phyloP scores from a whole-genome alignment of 2,113 vertebrate genomes.

The Origma solitaria region DNA sequence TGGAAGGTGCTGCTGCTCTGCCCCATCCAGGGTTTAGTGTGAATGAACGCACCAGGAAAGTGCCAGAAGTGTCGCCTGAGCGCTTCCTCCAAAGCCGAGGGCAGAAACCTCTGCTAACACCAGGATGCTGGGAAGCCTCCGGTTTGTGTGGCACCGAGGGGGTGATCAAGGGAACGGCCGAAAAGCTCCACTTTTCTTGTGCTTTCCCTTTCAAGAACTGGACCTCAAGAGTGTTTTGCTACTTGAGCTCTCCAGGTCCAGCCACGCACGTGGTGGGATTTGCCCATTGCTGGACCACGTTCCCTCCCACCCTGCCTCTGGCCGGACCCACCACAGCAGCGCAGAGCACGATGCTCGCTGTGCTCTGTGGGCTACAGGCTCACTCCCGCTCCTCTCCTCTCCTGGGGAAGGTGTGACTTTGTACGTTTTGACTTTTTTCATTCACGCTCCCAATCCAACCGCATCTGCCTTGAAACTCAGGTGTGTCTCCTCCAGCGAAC shows the following conservation, averaged over 20 bases:
- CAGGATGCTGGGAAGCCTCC: background rate
- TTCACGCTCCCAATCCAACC: background rate
- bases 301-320: background rate
- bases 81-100: background rate
- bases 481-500: rapidly evolving
- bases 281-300: background rate
- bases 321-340: rapidly evolving
- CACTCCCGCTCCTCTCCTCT: background rate
- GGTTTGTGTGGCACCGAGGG: background rate
- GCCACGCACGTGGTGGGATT: background rate
- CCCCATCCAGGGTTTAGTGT: rapidly evolving
- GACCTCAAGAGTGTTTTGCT: background rate
- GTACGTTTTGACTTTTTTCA: background rate
- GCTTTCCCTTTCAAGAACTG: background rate
- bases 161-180: background rate
- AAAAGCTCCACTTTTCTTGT: background rate
- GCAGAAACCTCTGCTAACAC: background rate
- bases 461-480: background rate
- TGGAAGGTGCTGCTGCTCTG: background rate
- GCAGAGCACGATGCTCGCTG: rapidly evolving
- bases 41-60: background rate
- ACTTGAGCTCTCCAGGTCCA: background rate
- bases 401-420: background rate
- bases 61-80: background rate
- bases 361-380: background rate